Conservation (phyloP, 64 coral and sea anemone genomes). For the Cladopsammia gracilis region DNA sequence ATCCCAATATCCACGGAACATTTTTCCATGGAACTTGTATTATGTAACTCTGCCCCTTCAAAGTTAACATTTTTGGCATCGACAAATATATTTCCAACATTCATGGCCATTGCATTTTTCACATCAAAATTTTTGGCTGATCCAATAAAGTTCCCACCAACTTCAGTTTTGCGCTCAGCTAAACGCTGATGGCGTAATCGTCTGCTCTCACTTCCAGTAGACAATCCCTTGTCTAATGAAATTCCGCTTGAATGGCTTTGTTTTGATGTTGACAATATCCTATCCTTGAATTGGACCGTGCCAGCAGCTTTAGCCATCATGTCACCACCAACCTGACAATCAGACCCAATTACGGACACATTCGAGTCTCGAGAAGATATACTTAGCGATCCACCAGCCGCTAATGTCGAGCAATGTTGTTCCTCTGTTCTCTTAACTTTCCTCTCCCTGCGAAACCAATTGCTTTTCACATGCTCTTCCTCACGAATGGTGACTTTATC, state of each 20-base stretch:
- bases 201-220: neutral
- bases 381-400: conserved; percentile 30
- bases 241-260: conserved; percentile 41
- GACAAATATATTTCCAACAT: conserved; percentile 54
- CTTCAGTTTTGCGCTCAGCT: neutral
- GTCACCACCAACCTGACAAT: conserved; percentile 30
- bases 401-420: conserved; percentile 46
- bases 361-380: conserved; percentile 25
- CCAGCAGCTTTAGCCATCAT: conserved; percentile 37
- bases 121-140: conserved; percentile 47
- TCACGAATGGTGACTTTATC: conserved; percentile 53
- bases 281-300: conserved; percentile 44
- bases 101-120: conserved; percentile 66
- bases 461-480: conserved; percentile 47
- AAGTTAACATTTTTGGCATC: conserved; percentile 48
- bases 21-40: conserved; percentile 29
- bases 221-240: conserved; percentile 53
- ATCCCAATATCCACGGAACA: conserved; percentile 38
- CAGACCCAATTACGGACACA: conserved; percentile 52
- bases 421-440: conserved; percentile 39
- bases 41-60: conserved; percentile 50
- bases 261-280: conserved; percentile 47
- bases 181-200: conserved; percentile 31
- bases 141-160: conserved; percentile 41
- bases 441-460: conserved; percentile 49